phyloP scores from a whole-genome alignment of 2,113 vertebrate species.

The Microcebus lehilahytsara region DNA sequence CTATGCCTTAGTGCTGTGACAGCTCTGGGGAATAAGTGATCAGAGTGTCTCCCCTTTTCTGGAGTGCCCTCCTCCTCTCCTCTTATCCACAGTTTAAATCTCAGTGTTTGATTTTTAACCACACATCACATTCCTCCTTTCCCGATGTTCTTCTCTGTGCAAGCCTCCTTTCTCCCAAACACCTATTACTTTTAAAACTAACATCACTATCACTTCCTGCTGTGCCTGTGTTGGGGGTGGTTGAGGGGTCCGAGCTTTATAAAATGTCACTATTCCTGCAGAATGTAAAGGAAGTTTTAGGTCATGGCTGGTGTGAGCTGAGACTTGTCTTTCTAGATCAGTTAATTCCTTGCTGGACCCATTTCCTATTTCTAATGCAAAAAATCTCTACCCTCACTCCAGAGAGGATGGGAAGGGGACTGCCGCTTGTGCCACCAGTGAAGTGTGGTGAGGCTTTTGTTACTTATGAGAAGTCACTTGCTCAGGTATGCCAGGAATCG shows the following conservation, averaged over 20 bases:
- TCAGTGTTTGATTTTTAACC: constrained; percentile 12
- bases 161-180: not conserved
- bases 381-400: not conserved
- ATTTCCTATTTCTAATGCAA: not conserved
- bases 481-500: not conserved
- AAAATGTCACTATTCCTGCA: not conserved
- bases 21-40: not conserved
- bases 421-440: not conserved
- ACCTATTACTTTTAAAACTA: not conserved
- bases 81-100: not conserved
- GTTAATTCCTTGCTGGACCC: not conserved
- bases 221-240: not conserved
- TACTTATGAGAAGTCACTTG: not conserved
- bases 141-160: not conserved
- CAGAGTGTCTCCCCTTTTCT: not conserved
- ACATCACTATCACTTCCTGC: not conserved
- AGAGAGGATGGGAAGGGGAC: not conserved
- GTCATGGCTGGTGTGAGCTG: not conserved
- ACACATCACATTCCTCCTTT: not conserved
- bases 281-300: not conserved
- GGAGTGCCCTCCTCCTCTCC: not conserved
- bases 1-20: not conserved
- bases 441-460: not conserved
- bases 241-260: not conserved
- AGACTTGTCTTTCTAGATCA: not conserved